A percentile compares a stretch with the other conserved stretches of the same genome.
Conservation (phyloP, 2,888 invertebrate species). For the Drosophila incognita region DNA sequence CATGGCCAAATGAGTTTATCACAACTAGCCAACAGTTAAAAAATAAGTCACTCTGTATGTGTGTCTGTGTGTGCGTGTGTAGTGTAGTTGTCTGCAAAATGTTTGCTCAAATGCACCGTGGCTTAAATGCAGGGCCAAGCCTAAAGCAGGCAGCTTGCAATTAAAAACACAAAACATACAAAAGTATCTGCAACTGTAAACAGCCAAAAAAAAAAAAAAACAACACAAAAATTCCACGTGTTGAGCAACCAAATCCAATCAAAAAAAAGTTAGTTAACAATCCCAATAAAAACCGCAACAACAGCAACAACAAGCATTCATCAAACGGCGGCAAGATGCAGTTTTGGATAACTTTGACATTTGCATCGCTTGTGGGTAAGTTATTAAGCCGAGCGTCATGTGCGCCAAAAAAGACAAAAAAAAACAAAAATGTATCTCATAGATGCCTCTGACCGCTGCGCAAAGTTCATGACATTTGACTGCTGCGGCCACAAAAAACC, state of each 20-base stretch:
- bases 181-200: slow-evolving; percentile 56
- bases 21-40: slow-evolving; percentile 26
- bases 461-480: slow-evolving; percentile 65
- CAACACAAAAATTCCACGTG: slow-evolving; percentile 30
- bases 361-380: slow-evolving; percentile 75
- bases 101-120: slow-evolving; percentile 39
- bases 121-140: slow-evolving; percentile 60
- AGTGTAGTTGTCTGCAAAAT: slow-evolving; percentile 34
- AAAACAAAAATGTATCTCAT: slow-evolving; percentile 50
- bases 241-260: slow-evolving; percentile 42
- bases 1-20: slow-evolving; percentile 16
- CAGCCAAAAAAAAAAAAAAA: slow-evolving; percentile 13
- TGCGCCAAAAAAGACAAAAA: slow-evolving; percentile 32
- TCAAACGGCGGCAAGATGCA: slow-evolving; percentile 63
- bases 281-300: background rate
- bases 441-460: slow-evolving; percentile 53
- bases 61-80: slow-evolving; percentile 15
- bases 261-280: slow-evolving; percentile 15
- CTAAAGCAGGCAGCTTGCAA: slow-evolving; percentile 55
- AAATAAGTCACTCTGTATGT: slow-evolving; percentile 15
- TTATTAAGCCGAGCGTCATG: slow-evolving; percentile 59
- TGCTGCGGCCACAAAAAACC: slow-evolving; percentile 5
- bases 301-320: slow-evolving; percentile 31
- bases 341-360: slow-evolving; percentile 80
- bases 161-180: slow-evolving; percentile 56